These are phyloP conservation scores for Leptinotarsa undecemlineata DNA, from an alignment of 1,140 invertebrate genomes.

Conservation along the genomic window DNA sequence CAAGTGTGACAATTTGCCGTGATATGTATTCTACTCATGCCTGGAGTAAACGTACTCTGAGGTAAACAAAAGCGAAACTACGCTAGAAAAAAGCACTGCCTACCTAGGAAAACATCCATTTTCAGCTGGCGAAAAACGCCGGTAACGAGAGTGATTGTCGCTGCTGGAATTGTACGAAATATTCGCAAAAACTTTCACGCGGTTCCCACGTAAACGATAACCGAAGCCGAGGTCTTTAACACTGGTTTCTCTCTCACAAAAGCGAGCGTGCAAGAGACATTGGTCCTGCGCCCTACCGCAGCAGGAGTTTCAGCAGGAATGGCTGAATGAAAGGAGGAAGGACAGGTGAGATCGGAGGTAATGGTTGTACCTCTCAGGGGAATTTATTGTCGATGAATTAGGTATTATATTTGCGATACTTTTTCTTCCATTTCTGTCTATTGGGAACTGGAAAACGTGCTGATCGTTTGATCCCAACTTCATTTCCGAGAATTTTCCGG, in stretches of 20 bases:
- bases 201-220: background rate
- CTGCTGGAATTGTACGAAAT: background rate
- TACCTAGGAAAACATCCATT: conserved; percentile 3
- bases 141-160: background rate
- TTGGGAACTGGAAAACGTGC: background rate
- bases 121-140: background rate
- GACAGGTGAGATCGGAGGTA: conserved; percentile 9
- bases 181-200: background rate
- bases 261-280: background rate
- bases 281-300: conserved; percentile 6
- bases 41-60: background rate
- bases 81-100: background rate
- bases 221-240: background rate
- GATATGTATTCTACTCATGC: background rate
- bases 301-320: background rate
- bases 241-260: background rate
- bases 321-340: conserved; percentile 7
- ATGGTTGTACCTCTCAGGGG: background rate
- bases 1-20: background rate
- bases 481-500: no score
- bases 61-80: conserved; percentile 5
- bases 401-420: background rate
- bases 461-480: no score
- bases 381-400: background rate
- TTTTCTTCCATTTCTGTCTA: background rate